Conservation (phyloP, 2,113 vertebrate species). For the Pedionomus torquatus region DNA sequence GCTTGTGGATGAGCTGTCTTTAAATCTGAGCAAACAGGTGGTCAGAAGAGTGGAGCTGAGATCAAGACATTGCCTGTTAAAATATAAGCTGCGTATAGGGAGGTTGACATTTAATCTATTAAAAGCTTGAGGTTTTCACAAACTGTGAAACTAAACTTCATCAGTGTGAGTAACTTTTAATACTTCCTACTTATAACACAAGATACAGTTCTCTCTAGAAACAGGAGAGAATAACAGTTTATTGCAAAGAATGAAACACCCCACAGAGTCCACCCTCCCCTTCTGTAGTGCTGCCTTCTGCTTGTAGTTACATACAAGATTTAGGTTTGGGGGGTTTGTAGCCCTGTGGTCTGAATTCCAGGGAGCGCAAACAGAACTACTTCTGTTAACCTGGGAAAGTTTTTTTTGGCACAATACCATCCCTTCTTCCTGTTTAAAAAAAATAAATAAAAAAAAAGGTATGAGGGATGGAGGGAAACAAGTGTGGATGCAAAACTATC, state of each 20-base stretch:
- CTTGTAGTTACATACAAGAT: background rate
- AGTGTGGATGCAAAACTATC: background rate
- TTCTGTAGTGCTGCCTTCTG: background rate
- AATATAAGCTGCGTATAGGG: background rate
- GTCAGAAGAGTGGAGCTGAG: background rate
- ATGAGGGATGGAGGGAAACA: too few relatives aligned
- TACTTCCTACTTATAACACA: background rate
- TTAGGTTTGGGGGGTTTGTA: background rate
- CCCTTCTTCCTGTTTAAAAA: background rate
- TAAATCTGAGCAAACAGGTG: background rate
- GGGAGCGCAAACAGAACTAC: background rate
- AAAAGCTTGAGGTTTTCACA: constrained; percentile 4
- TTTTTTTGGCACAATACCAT: background rate
- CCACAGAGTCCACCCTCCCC: background rate
- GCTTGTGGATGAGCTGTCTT: background rate
- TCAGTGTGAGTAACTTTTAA: background rate
- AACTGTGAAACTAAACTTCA: background rate
- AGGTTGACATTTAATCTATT: background rate
- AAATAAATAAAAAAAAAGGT: background rate
- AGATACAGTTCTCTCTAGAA: background rate
- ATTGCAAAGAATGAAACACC: background rate
- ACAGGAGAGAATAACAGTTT: background rate
- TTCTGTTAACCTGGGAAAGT: background rate
- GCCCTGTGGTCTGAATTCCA: constrained; percentile 1
- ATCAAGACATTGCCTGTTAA: background rate